Evolutionary conservation across 2,888 invertebrate species (phyloP).

Genomic region (Sicus ferrugineus): DNA sequence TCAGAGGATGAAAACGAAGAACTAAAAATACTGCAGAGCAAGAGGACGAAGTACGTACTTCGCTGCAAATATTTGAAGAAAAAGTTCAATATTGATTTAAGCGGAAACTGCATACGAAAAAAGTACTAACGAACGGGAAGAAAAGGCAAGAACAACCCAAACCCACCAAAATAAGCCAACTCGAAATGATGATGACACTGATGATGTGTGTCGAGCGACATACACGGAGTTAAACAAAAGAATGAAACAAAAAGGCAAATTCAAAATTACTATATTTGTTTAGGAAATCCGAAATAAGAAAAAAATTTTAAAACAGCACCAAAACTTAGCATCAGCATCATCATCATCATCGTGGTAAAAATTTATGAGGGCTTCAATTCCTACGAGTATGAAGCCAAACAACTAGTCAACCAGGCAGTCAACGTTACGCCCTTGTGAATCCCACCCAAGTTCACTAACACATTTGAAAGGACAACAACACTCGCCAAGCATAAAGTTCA

Average conservation of each 20-base stretch:
- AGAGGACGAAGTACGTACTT: slow-evolving; percentile 28
- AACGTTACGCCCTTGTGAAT: neutral
- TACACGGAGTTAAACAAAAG: slow-evolving; percentile 48
- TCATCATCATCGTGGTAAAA: neutral
- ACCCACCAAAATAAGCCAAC: slow-evolving; percentile 31
- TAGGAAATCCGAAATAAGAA: slow-evolving; percentile 27
- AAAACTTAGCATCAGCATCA: neutral
- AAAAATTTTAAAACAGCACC: slow-evolving; percentile 15
- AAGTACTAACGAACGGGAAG: slow-evolving; percentile 1
- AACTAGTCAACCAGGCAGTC: neutral
- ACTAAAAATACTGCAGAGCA: slow-evolving; percentile 45
- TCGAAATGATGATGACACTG: slow-evolving; percentile 47
- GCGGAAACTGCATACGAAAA: slow-evolving; percentile 23
- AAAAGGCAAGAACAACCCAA: neutral
- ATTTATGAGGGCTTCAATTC: neutral
- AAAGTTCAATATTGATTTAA: slow-evolving; percentile 36
- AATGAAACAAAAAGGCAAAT: slow-evolving; percentile 28
- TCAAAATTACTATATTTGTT: slow-evolving; percentile 40
- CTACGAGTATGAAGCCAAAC: neutral
- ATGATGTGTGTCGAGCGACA: slow-evolving; percentile 44
- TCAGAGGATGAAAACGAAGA: slow-evolving; percentile 35
- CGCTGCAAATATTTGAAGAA: slow-evolving; percentile 43
- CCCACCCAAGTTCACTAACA: neutral
- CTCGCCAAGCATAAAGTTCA: neutral
- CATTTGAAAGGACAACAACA: neutral